phyloP scores from a whole-genome alignment of 1,140 invertebrate genomes.

The Centruroides vittatus region DNA sequence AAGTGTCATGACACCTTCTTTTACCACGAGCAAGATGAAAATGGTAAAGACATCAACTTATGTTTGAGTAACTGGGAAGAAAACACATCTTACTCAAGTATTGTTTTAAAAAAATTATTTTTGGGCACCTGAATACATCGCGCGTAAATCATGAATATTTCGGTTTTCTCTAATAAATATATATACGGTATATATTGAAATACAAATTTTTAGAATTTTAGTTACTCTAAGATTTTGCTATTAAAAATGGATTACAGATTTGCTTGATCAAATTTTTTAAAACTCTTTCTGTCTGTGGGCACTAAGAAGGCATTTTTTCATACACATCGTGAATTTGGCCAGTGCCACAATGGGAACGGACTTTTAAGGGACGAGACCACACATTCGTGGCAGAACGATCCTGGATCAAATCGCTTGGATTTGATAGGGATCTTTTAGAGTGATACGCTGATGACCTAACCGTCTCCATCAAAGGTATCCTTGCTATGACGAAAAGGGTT shows the following conservation, averaged over 20 bases:
- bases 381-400: too few species aligned
- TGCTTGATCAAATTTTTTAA: too few species aligned
- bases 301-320: too few species aligned
- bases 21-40: conserved; percentile 37
- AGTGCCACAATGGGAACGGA: too few species aligned
- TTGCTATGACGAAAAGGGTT: too few species aligned
- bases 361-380: too few species aligned
- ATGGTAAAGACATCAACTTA: too few species aligned
- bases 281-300: too few species aligned
- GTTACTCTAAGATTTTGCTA: too few species aligned
- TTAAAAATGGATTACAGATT: too few species aligned
- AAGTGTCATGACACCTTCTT: conserved; percentile 34
- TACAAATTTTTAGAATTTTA: conserved; percentile 18
- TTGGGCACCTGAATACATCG: conserved; percentile 20
- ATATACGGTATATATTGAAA: conserved; percentile 19
- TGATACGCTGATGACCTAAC: conserved; percentile 35
- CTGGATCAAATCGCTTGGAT: conserved; percentile 10
- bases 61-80: background rate
- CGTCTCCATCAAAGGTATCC: conserved; percentile 34
- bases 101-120: background rate
- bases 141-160: conserved; percentile 26
- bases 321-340: too few species aligned
- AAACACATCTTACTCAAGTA: background rate
- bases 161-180: too few species aligned
- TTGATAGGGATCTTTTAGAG: conserved; percentile 27